Conservation (phyloP, 2,888 invertebrate species). For the Epinotia bilunana region DNA sequence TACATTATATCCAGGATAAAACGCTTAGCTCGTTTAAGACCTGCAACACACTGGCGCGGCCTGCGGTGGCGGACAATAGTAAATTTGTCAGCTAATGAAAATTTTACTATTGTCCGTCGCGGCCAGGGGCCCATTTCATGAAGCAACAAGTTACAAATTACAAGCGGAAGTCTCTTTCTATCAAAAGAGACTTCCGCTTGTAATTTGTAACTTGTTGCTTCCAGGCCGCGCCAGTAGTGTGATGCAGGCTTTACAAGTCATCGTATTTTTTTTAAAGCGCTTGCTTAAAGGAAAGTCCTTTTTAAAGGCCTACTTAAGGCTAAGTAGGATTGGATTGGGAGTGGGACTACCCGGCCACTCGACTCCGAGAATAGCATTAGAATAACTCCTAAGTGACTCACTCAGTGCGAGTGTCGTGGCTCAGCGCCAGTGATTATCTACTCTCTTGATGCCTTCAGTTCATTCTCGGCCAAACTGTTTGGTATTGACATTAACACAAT, state of each 20-base stretch:
- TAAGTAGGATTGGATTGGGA: neutral
- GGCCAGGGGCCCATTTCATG: too few species aligned
- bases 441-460: slow-evolving; percentile 20
- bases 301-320: slow-evolving; percentile 23
- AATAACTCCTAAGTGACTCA: slow-evolving; percentile 33
- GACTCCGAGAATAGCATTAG: neutral
- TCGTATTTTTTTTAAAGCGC: neutral
- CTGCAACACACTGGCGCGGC: too few species aligned
- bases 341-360: slow-evolving; percentile 18
- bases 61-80: too few species aligned
- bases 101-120: too few species aligned
- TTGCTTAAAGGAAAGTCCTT: slow-evolving; percentile 8
- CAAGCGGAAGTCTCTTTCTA: too few species aligned
- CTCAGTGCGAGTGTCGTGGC: slow-evolving; percentile 16
- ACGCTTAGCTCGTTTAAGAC: neutral
- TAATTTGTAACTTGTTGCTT: too few species aligned
- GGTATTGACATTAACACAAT: slow-evolving; percentile 21
- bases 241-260: neutral
- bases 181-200: too few species aligned
- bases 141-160: too few species aligned
- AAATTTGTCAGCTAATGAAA: too few species aligned
- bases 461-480: slow-evolving; percentile 14
- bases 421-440: slow-evolving; percentile 14
- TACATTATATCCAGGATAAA: neutral
- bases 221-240: too few species aligned